These are phyloP conservation scores for Gymnocephalus cernua DNA, from an alignment of 2,113 vertebrate genomes.

Conservation along the genomic window DNA sequence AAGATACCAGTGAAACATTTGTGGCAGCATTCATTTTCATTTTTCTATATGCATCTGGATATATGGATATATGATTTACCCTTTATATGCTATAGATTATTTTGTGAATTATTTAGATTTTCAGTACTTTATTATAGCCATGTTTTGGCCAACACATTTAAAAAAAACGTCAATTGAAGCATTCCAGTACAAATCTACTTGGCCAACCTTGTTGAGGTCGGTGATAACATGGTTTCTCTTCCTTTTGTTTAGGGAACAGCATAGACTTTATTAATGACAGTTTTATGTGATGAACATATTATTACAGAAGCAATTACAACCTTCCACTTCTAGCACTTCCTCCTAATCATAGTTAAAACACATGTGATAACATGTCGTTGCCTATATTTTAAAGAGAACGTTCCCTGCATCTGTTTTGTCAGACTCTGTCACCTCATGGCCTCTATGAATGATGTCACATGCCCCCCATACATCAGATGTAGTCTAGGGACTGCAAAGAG, in stretches of 20 bases:
- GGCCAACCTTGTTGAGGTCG: neutral
- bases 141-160: neutral
- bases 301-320: neutral
- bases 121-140: neutral
- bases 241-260: neutral
- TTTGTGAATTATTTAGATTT: neutral
- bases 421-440: neutral
- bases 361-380: neutral
- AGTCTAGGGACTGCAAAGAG: neutral
- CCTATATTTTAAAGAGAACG: neutral
- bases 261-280: neutral
- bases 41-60: neutral
- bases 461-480: constrained; percentile 12
- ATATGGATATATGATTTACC: neutral
- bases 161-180: neutral
- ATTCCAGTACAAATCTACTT: neutral
- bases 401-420: neutral
- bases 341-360: neutral
- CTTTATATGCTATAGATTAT: neutral
- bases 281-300: neutral
- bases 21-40: neutral
- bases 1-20: neutral
- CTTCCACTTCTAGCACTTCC: neutral
- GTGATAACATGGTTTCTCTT: neutral
- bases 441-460: neutral